phyloP scores from a whole-genome alignment of 2,797 vertebrate genomes.

The Loris lydekkerianus region DNA sequence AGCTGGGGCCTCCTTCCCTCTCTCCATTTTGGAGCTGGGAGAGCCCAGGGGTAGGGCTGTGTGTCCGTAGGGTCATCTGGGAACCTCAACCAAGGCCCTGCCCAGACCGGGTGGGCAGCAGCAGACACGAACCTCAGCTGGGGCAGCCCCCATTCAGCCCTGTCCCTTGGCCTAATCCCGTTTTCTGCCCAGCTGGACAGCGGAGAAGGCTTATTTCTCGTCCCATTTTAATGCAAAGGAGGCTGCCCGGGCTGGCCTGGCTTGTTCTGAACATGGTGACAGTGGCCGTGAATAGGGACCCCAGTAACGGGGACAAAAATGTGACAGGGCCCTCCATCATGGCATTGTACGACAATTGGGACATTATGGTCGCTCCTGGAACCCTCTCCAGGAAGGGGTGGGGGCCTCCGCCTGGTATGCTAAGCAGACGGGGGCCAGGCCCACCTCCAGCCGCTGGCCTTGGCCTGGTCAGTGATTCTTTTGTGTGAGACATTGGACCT shows the following conservation, averaged over 20 bases:
- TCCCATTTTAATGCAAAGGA: slow-evolving; percentile 98
- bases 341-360: slow-evolving; percentile 91
- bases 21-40: background rate
- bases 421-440: slow-evolving; percentile 90
- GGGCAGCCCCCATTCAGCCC: slow-evolving; percentile 88
- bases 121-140: slow-evolving; percentile 77
- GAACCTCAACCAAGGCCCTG: background rate
- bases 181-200: slow-evolving; percentile 94
- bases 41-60: background rate
- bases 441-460: slow-evolving; percentile 87
- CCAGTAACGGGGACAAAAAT: slow-evolving; percentile 96
- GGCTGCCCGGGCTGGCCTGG: slow-evolving; percentile 91
- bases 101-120: background rate
- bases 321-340: slow-evolving; percentile 96
- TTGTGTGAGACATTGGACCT: slow-evolving; percentile 89
- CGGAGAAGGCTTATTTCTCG: slow-evolving; percentile 93
- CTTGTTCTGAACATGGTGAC: slow-evolving; percentile 91
- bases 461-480: slow-evolving; percentile 89
- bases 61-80: background rate
- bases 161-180: slow-evolving; percentile 94
- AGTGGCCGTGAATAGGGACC: slow-evolving; percentile 93
- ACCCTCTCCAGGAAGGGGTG: slow-evolving; percentile 86
- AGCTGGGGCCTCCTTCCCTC: background rate
- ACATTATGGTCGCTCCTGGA: slow-evolving; percentile 93
- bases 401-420: slow-evolving; percentile 88